These are phyloP conservation scores for Hyles vespertilio DNA, from an alignment of 1,140 invertebrate genomes.

Conservation along the genomic window DNA sequence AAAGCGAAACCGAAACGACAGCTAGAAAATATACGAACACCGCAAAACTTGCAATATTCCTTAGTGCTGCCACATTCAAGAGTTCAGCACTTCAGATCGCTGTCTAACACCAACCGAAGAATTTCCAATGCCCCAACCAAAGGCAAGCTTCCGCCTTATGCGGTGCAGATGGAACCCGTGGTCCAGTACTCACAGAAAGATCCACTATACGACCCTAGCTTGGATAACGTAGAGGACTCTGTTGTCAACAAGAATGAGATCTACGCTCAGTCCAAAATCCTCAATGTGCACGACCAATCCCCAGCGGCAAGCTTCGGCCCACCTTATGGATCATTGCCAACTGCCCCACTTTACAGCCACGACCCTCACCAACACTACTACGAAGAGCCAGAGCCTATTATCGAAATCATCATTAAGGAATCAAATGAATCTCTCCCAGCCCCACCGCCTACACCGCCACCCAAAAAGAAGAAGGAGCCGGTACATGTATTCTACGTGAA, in stretches of 20 bases:
- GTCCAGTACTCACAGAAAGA: conserved; percentile 87
- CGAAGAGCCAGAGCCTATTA: conserved; percentile 90
- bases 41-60: conserved; percentile 76
- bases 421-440: conserved; percentile 87
- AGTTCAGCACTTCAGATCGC: conserved; percentile 66
- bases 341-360: conserved; percentile 69
- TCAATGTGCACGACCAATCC: conserved; percentile 76
- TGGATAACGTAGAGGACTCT: conserved; percentile 60
- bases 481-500: conserved; percentile 94
- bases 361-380: conserved; percentile 79
- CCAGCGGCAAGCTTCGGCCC: conserved; percentile 61
- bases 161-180: conserved; percentile 87
- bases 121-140: conserved; percentile 68
- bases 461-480: conserved; percentile 84
- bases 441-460: conserved; percentile 76
- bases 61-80: conserved; percentile 73
- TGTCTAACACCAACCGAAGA: conserved; percentile 65
- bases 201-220: conserved; percentile 81
- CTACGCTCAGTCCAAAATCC: conserved; percentile 70
- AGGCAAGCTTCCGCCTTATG: conserved; percentile 79
- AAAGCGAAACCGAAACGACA: conserved; percentile 71
- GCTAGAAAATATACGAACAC: conserved; percentile 72
- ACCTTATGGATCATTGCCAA: conserved; percentile 63
- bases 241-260: conserved; percentile 71
- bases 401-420: conserved; percentile 94